Conservation (phyloP, 2,113 vertebrate species). For the Ibidorhyncha struthersii region DNA sequence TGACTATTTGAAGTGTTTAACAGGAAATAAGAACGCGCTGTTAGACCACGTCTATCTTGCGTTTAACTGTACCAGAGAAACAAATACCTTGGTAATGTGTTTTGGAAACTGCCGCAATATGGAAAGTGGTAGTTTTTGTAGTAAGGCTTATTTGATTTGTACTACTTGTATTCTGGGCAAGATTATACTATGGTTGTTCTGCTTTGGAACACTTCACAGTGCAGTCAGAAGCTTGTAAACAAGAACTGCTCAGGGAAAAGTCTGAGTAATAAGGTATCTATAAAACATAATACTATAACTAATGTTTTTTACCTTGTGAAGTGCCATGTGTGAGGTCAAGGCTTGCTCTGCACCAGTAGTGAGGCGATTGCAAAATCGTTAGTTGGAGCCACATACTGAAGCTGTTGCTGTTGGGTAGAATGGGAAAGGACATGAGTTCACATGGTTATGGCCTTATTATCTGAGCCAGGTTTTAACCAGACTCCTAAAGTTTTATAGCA, state of each 20-base stretch:
- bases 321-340: not conserved
- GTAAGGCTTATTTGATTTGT: not conserved
- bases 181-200: not conserved
- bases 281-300: not conserved
- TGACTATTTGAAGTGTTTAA: not conserved
- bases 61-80: not conserved
- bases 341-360: not conserved
- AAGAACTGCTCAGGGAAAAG: not conserved
- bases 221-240: not conserved
- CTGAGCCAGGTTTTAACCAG: not conserved
- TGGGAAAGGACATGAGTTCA: not conserved
- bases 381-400: not conserved
- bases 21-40: not conserved
- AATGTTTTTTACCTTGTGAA: not conserved
- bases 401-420: not conserved
- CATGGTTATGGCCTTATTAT: not conserved
- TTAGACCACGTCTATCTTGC: not conserved
- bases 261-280: not conserved
- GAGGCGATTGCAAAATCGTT: not conserved
- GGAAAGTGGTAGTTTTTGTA: not conserved
- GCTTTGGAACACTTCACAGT: not conserved
- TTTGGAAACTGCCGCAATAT: not conserved
- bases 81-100: not conserved
- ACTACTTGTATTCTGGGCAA: not conserved
- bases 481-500: not conserved